Base-by-base conservation (phyloP, 2,888 invertebrate species). In the Leptothorax acervorum region DNA sequence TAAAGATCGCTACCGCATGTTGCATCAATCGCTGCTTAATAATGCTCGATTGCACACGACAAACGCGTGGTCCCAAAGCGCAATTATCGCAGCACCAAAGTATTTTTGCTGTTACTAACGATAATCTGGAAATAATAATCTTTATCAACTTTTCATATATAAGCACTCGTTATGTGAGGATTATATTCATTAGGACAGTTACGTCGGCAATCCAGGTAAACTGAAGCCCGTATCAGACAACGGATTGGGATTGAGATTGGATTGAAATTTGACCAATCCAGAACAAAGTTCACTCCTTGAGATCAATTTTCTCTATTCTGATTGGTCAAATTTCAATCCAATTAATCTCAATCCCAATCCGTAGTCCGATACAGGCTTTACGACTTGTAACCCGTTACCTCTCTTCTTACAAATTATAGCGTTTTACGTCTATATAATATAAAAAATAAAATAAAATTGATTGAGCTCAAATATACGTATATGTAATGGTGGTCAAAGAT, bases 1-100 rank as follows among this genome's bases (percentile, higher is more conserved):
- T 81, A 63, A 81, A 84, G 60, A 63, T 71, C 65, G 45, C 18
- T 18, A 11, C 15, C n/a, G 66, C 28, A 1, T 57, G 70, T 57
- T 42, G n/a, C 15, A 31, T 28, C 23, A n/a, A n/a, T 23, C 28
- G n/a, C 6, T 11, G 8, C 2, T 39, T 57, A 45, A 57, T 8
- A 68, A 28, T 3, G 3, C 11, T 6, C 35, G 6, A 5, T 35
- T 35, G n/a, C 31, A 45, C 6, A 18, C 12, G 18, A 39, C 39
- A 31, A 28, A 5, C 35, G 6, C 28, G 28, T 8, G 18, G 18
- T 12, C 3, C 12, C 35, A 3, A 35, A 45, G 5, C 15, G 51
- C 11, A 53, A 55, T 68, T 55, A 65, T 65, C 51, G 23, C 28
- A 55, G 12, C 6, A 11, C 12, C 0, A 4, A 3, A 48, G 11